Evolutionary conservation across 92 coral and sea anemone species (phyloP), one percentile per base, ranked within the genome.

Genomic region (Umimayanthus chanpuru): DNA sequence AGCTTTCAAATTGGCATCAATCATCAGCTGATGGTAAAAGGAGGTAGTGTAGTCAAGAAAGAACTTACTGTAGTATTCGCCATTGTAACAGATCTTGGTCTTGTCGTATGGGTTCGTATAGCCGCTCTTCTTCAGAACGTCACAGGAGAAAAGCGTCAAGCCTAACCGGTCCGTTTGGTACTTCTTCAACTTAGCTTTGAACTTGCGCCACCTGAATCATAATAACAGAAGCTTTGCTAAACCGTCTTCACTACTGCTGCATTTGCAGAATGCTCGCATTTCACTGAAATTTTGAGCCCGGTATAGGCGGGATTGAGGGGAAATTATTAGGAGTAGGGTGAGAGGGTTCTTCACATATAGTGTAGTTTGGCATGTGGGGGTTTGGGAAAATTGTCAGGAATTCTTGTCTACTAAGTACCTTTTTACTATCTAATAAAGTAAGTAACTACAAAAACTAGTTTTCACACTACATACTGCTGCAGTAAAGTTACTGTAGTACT

Each of bases 101-200:
- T 67, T 76, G 38, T 89, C 92, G 18, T 85, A 76, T 23, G 87
- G 89, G 75, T 89, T 89, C 20, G 89, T 89, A 11, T 41, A 77
- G 20, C 73, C 78, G 11, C 40, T 66, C 77, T 89, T 65, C 70
- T 71, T 78, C 66, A 89, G 85, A 30, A 85, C 92, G 43, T 85
- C 81, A 39, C 92, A 89, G n/a, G 92, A 85, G 73, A 89, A 89
- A 4, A 85, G 85, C 7, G 92, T 89, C 85, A 89, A 58, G 15
- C 92, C 92, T 5, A 89, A 73, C 47, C 77, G 73, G 56, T 89
- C 92, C 20, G 85, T 85, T 81, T 77, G 71, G 56, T 89, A 85
- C 74, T 85, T 65, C n/a, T 77, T 85, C 73, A 87, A 43, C 4
- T 82, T 81, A 21, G 39, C 50, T 23, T 68, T 87, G 5, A 89